These are phyloP conservation scores for Bradypodion pumilum DNA, from an alignment of 2,797 vertebrate genomes.

Conservation along the genomic window DNA sequence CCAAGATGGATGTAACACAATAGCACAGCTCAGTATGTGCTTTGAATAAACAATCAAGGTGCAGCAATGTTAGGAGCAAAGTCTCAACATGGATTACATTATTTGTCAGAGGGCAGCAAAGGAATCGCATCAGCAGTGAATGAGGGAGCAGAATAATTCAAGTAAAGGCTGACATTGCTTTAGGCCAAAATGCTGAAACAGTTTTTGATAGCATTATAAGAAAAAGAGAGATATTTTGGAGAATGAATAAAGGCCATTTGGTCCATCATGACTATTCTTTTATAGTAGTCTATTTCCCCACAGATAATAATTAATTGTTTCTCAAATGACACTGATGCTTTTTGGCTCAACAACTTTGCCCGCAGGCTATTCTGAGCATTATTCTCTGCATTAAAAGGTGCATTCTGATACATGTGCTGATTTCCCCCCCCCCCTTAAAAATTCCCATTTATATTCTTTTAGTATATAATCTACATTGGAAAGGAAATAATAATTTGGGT, in stretches of 20 bases:
- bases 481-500: slow-evolving; percentile 73
- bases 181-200: slow-evolving; percentile 74
- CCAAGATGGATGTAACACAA: neutral
- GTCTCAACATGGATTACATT: slow-evolving; percentile 34
- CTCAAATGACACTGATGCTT: slow-evolving; percentile 73
- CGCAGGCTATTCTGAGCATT: slow-evolving; percentile 69
- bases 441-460: slow-evolving; percentile 71
- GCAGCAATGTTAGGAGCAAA: neutral
- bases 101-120: slow-evolving; percentile 47
- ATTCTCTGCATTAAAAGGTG: slow-evolving; percentile 73
- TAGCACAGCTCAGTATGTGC: neutral
- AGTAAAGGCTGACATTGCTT: slow-evolving; percentile 73
- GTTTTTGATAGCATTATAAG: slow-evolving; percentile 70
- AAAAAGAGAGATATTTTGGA: slow-evolving; percentile 68
- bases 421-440: slow-evolving; percentile 72
- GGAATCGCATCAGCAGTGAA: slow-evolving; percentile 50
- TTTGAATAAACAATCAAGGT: slow-evolving; percentile 29
- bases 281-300: slow-evolving; percentile 72
- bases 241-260: slow-evolving; percentile 78
- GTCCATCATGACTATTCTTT: slow-evolving; percentile 71
- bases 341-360: slow-evolving; percentile 75
- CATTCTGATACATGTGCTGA: slow-evolving; percentile 73
- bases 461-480: slow-evolving; percentile 65
- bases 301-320: slow-evolving; percentile 77
- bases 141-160: slow-evolving; percentile 71